A percentile compares a stretch with the other conserved stretches of the same genome.
These are phyloP conservation scores for Protophormia terraenovae DNA, from an alignment of 2,888 invertebrate genomes.

Conservation along the genomic window DNA sequence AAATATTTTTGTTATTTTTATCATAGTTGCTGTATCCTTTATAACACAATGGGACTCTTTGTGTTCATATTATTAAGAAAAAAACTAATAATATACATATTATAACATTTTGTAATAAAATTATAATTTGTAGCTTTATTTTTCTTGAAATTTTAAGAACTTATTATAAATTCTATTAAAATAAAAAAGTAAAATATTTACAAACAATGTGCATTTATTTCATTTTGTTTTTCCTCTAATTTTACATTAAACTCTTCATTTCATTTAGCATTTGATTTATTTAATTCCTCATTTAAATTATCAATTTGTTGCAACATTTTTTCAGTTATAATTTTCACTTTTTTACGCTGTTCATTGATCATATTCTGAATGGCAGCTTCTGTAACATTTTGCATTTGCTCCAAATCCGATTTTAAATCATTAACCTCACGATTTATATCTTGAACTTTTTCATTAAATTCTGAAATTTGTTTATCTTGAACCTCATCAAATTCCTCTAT, in stretches of 20 bases:
- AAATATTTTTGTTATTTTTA: too few relatives aligned
- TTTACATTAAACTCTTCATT: not conserved
- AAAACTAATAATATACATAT: too few relatives aligned
- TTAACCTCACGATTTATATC: not conserved
- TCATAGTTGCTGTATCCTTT: too few relatives aligned
- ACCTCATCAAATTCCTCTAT: not conserved
- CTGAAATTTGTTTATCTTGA: not conserved
- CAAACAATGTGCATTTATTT: too few relatives aligned
- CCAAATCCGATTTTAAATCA: not conserved
- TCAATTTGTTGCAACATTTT: not conserved
- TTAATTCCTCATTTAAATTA: not conserved
- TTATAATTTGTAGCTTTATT: too few relatives aligned
- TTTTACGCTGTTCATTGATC: not conserved
- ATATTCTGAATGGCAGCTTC: not conserved
- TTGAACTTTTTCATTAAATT: not conserved
- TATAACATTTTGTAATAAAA: too few relatives aligned
- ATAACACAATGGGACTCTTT: too few relatives aligned
- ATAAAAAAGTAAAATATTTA: too few relatives aligned
- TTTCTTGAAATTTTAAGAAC: too few relatives aligned
- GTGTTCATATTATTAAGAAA: too few relatives aligned
- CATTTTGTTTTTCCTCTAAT: too few relatives aligned
- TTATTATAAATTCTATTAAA: too few relatives aligned
- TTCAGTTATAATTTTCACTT: not conserved
- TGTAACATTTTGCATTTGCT: not conserved
- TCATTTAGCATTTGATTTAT: not conserved